Conservation (phyloP, 2,888 invertebrate genomes). For the Chouioia cunea region DNA sequence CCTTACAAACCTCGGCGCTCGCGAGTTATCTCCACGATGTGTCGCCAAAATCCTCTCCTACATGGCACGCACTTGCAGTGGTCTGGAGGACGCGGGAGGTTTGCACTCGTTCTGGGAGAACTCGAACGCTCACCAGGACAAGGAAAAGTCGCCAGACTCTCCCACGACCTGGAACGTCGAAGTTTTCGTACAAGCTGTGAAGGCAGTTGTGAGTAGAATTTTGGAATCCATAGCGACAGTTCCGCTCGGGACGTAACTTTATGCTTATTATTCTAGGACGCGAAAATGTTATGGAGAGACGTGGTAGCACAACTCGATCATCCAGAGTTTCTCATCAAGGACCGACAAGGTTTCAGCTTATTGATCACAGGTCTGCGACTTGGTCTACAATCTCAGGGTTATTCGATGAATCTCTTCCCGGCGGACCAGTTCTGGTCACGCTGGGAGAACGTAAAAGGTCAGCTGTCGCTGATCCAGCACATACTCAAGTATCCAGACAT, state of each 20-base stretch:
- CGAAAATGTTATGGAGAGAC: slow-evolving; percentile 92
- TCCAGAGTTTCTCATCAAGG: slow-evolving; percentile 88
- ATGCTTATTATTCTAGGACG: slow-evolving; percentile 65
- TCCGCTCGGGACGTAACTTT: not conserved
- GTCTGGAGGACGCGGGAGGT: slow-evolving; percentile 75
- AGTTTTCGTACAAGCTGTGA: slow-evolving; percentile 91
- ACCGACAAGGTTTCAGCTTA: slow-evolving; percentile 85
- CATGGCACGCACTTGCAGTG: slow-evolving; percentile 88
- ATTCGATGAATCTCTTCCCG: slow-evolving; percentile 82
- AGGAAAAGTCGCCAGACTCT: slow-evolving; percentile 63
- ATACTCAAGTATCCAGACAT: slow-evolving; percentile 92
- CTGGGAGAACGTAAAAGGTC: slow-evolving; percentile 95
- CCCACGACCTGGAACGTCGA: slow-evolving; percentile 90
- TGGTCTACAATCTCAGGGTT: slow-evolving; percentile 83
- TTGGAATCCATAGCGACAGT: slow-evolving; percentile 5
- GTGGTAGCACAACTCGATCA: slow-evolving; percentile 93
- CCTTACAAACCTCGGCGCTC: slow-evolving; percentile 83
- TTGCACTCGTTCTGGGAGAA: slow-evolving; percentile 72
- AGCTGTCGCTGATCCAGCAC: slow-evolving; percentile 87
- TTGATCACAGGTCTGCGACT: slow-evolving; percentile 85
- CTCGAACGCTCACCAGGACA: slow-evolving; percentile 72
- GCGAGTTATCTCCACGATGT: slow-evolving; percentile 85
- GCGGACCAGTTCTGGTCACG: slow-evolving; percentile 89
- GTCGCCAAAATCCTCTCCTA: slow-evolving; percentile 88
- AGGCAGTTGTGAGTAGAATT: slow-evolving; percentile 78